These are phyloP conservation scores for Eurytoma californica DNA, from an alignment of 2,888 invertebrate genomes.

Conservation along the genomic window DNA sequence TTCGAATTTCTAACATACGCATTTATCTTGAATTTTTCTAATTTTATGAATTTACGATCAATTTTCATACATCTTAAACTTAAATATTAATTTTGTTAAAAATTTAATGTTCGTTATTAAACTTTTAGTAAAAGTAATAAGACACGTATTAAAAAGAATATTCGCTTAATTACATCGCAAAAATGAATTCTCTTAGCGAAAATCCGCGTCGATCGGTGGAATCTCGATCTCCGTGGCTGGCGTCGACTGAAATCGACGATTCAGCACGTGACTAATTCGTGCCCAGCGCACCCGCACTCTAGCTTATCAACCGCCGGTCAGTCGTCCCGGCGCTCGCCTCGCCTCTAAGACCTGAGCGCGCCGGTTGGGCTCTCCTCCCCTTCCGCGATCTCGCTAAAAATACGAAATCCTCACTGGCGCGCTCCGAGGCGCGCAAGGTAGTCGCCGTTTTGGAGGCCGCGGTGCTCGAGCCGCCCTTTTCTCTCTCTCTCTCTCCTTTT, in stretches of 20 bases:
- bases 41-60: too few relatives aligned
- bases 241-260: neutral
- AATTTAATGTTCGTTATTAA: too few relatives aligned
- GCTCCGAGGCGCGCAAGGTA: neutral
- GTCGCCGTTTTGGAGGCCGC: neutral
- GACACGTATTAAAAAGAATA: too few relatives aligned
- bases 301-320: constrained; percentile 38
- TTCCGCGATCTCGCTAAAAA: constrained; percentile 30
- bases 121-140: too few relatives aligned
- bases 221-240: neutral
- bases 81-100: too few relatives aligned
- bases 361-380: neutral
- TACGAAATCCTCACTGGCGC: constrained; percentile 16
- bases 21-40: too few relatives aligned
- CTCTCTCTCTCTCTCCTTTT: too few relatives aligned
- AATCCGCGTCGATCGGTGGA: neutral
- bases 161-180: too few relatives aligned
- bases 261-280: neutral
- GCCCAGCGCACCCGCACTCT: neutral
- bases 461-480: neutral
- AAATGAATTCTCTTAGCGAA: neutral
- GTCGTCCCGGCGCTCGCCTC: neutral
- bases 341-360: neutral
- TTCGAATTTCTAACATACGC: too few relatives aligned
- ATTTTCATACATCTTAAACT: too few relatives aligned